A percentile compares a stretch with the other conserved stretches of the same genome.
phyloP scores from a whole-genome alignment of 2,888 invertebrate genomes.

The Pegoplata infirma region DNA sequence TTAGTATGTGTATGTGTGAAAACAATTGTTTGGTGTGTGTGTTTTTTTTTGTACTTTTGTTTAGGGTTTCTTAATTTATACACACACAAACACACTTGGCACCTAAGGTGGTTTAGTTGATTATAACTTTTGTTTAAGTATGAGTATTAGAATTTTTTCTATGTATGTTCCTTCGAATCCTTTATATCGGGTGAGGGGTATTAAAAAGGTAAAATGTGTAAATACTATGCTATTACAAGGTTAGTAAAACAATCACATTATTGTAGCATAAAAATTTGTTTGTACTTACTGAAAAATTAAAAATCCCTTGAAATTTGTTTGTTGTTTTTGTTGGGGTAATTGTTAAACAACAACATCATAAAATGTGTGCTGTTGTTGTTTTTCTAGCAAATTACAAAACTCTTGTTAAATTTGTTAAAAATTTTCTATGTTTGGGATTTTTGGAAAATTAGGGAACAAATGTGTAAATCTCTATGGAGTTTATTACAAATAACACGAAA shows the following conservation, averaged over 20 bases:
- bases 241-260: constrained; percentile 56
- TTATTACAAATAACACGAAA: no score
- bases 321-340: constrained; percentile 22
- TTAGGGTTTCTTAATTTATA: constrained; percentile 30
- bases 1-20: not conserved
- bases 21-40: not conserved
- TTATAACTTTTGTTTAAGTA: not conserved
- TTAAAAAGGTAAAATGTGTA: constrained; percentile 38
- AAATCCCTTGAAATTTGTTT: constrained; percentile 48
- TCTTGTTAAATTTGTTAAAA: constrained; percentile 1
- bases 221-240: constrained; percentile 43
- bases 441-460: not conserved
- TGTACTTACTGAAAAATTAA: constrained; percentile 52
- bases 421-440: not conserved
- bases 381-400: not conserved
- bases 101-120: no score
- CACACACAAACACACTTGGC: not conserved
- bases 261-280: constrained; percentile 51
- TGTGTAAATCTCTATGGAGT: not conserved
- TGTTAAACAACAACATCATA: constrained; percentile 34
- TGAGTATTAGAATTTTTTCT: not conserved
- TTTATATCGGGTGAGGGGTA: not conserved
- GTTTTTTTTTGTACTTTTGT: not conserved
- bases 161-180: not conserved
- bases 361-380: not conserved